A percentile compares a stretch with the other conserved stretches of the same genome.
Conservation (phyloP, 37 sponge, comb jelly and placozoan species). For the Oopsacas minuta region DNA sequence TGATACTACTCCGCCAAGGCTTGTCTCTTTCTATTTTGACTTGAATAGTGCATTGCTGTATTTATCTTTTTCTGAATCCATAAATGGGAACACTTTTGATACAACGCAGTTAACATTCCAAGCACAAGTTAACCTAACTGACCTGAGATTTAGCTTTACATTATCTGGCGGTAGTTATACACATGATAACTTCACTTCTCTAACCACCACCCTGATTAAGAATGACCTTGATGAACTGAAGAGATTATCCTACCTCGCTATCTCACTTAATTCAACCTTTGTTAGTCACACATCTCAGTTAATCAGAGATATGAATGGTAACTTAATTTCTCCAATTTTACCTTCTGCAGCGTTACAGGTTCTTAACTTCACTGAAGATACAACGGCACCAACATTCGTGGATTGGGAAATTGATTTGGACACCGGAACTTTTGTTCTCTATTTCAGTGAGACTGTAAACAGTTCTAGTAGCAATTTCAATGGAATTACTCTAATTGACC, state of each 20-base stretch:
- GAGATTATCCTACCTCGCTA: slow-evolving; percentile 31
- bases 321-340: slow-evolving; percentile 22
- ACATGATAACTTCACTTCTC: slow-evolving; percentile 22
- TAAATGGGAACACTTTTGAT: slow-evolving; percentile 39
- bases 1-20: slow-evolving; percentile 42
- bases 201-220: slow-evolving; percentile 29
- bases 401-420: slow-evolving; percentile 52
- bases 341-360: slow-evolving; percentile 26
- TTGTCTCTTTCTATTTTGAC: slow-evolving; percentile 43
- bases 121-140: slow-evolving; percentile 7
- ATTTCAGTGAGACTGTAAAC: slow-evolving; percentile 74
- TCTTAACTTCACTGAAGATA: slow-evolving; percentile 31
- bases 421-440: slow-evolving; percentile 38
- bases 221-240: slow-evolving; percentile 57
- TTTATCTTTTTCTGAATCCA: slow-evolving; percentile 66
- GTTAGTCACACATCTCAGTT: slow-evolving; percentile 30
- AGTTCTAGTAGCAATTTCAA: slow-evolving; percentile 14
- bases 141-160: slow-evolving; percentile 25
- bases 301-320: slow-evolving; percentile 44
- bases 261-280: slow-evolving; percentile 27
- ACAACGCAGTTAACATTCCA: slow-evolving; percentile 39
- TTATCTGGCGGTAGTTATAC: slow-evolving; percentile 29
- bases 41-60: slow-evolving; percentile 40
- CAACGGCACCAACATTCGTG: slow-evolving; percentile 43
- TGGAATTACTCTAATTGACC: not conserved